Base-by-base conservation (phyloP, 2,888 invertebrate species). In the Eilema sororculum region DNA sequence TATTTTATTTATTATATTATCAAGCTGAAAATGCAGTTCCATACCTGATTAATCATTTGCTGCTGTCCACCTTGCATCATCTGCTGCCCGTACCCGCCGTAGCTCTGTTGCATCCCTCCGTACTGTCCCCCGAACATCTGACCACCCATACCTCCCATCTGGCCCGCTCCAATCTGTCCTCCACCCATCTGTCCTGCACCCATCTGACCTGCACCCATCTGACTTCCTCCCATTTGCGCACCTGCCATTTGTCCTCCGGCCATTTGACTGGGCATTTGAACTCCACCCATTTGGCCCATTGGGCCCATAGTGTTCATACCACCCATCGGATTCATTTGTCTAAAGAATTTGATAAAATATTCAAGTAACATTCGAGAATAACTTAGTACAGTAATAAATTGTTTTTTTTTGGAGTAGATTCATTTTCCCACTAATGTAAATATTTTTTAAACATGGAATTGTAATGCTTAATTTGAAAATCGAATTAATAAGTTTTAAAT, bases 61-160 rank as follows among this genome's bases (percentile, higher is more conserved):
- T 95, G 95, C 73, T 96, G 96, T 2, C 95, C 93, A 4, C 93
- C 90, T 75, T 94, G 95, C 93, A 95, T 95, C 94, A 95, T 95
- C 79, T 95, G 95, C 80, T 95, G 95, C 0, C 92, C 86, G 74
- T 95, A 95, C 0, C 92, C 91, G 10, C 91, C 92, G 62, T 94
- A 94, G 0, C 94, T 91, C 68, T 96, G 96, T 84, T 96, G 97
- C 96, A 97, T 97, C 71, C 96, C 96, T 3, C 95, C 95, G 73
- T 97, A 97, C 84, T 96, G 97, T 1, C 91, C 91, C 22, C 96
- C 95, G 83, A 96, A 96, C 96, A 96, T 96, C 79, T 96, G 94
- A 0, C 92, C 94, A 64, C 93, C 93, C 92, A 95, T 95, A n/a
- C 93, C 91, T 80, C 89, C 90, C 92, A 93, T 93, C 78, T 95